A percentile compares a stretch with the other conserved stretches of the same genome.
Evolutionary conservation across 2,888 invertebrate species (phyloP).

Genomic region (Papilio gigon): DNA sequence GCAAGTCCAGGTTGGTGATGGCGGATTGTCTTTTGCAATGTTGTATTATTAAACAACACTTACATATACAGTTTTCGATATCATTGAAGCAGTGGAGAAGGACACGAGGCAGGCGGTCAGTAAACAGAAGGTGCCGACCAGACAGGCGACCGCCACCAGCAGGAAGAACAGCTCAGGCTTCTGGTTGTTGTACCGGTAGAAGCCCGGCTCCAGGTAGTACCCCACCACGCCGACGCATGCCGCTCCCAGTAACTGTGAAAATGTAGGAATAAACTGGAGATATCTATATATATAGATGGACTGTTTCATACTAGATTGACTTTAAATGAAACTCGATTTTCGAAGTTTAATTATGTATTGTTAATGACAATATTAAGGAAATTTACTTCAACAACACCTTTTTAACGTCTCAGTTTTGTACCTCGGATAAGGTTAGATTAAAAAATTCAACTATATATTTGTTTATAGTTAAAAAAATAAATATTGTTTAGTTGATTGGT

Average conservation of each 20-base stretch:
- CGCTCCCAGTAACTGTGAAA: conserved; percentile 86
- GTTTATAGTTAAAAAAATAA: too few relatives aligned
- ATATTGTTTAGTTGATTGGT: too few relatives aligned
- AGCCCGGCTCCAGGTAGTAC: conserved; percentile 76
- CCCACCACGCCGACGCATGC: conserved; percentile 88
- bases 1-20: too few relatives aligned
- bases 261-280: conserved; percentile 26
- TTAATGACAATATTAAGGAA: too few relatives aligned
- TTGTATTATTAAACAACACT: conserved; percentile 79
- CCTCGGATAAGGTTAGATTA: too few relatives aligned
- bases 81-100: conserved; percentile 90
- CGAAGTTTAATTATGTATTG: too few relatives aligned
- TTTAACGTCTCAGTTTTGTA: too few relatives aligned
- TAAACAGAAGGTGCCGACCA: conserved; percentile 90
- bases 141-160: conserved; percentile 88
- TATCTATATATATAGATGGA: too few relatives aligned
- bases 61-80: conserved; percentile 91
- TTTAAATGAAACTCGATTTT: background rate
- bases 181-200: conserved; percentile 61
- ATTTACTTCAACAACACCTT: too few relatives aligned
- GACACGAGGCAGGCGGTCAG: conserved; percentile 89
- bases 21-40: too few relatives aligned
- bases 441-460: too few relatives aligned
- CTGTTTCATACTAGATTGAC: background rate
- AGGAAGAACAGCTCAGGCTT: conserved; percentile 87